A percentile compares a stretch with the other conserved stretches of the same genome.
Conservation (phyloP, 2,113 vertebrate species). For the Alethe castanea region DNA sequence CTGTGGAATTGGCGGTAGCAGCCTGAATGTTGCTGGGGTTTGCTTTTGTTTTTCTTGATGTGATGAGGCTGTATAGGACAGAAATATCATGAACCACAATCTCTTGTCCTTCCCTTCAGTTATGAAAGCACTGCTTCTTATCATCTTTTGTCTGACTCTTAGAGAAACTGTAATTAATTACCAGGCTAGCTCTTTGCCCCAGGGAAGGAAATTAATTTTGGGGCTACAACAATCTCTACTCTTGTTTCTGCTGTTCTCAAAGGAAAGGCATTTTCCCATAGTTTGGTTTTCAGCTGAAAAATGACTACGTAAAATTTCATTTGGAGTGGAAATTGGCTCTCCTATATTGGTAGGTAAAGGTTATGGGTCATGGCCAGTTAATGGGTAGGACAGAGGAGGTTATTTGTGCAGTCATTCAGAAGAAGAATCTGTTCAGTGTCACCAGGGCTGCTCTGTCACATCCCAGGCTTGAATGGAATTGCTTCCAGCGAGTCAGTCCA, state of each 20-base stretch:
- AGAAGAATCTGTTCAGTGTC: not conserved
- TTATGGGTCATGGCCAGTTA: not conserved
- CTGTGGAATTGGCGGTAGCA: not conserved
- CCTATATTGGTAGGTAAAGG: not conserved
- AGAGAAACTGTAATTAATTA: slow-evolving; percentile 54
- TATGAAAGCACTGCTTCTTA: not conserved
- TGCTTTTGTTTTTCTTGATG: not conserved
- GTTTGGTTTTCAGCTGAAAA: not conserved
- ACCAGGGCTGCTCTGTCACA: not conserved
- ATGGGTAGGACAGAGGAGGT: not conserved
- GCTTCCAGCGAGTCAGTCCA: not conserved
- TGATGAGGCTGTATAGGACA: not conserved
- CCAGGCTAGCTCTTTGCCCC: not conserved
- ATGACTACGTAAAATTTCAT: not conserved
- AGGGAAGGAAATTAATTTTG: slow-evolving; percentile 31
- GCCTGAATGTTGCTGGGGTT: not conserved
- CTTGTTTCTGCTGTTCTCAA: slow-evolving; percentile 38
- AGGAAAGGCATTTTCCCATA: slow-evolving; percentile 13
- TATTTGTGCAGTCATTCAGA: not conserved
- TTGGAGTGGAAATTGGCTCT: not conserved
- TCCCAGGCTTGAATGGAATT: not conserved
- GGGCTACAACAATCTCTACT: slow-evolving; percentile 7
- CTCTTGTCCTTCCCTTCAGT: not conserved
- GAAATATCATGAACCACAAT: not conserved
- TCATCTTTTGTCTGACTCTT: slow-evolving; percentile 7